Conservation (phyloP, 2,888 invertebrate species). For the Metallyticus violacea region DNA sequence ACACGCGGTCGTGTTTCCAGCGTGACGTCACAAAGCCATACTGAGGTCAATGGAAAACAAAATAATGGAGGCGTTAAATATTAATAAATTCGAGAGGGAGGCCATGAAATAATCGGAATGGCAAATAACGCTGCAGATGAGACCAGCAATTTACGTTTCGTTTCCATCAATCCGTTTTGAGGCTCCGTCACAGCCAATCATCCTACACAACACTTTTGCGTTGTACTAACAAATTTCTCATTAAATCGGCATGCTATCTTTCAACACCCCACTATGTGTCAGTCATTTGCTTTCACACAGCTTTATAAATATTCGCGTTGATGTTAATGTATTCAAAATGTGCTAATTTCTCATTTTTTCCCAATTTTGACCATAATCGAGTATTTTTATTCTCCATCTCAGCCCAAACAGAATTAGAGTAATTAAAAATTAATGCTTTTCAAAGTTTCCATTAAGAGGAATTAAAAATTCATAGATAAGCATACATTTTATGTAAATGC, state of each 20-base stretch:
- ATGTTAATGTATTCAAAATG: neutral
- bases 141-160: neutral
- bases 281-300: neutral
- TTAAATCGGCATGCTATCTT: neutral
- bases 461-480: too few species aligned
- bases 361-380: neutral
- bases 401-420: neutral
- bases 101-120: neutral
- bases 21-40: neutral
- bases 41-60: neutral
- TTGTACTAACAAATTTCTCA: neutral
- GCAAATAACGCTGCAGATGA: neutral
- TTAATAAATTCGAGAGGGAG: neutral
- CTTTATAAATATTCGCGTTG: too few species aligned
- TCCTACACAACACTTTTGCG: neutral
- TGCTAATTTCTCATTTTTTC: neutral
- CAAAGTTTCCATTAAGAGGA: too few species aligned
- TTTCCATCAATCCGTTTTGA: too few species aligned
- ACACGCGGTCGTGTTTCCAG: too few species aligned
- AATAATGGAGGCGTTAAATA: neutral
- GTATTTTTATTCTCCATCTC: neutral
- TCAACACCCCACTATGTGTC: neutral
- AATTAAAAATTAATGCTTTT: too few species aligned
- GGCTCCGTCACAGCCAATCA: neutral
- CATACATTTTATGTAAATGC: too few species aligned